These are phyloP conservation scores for Megalopta genalis DNA, from an alignment of 1,140 invertebrate species.

Conservation along the genomic window DNA sequence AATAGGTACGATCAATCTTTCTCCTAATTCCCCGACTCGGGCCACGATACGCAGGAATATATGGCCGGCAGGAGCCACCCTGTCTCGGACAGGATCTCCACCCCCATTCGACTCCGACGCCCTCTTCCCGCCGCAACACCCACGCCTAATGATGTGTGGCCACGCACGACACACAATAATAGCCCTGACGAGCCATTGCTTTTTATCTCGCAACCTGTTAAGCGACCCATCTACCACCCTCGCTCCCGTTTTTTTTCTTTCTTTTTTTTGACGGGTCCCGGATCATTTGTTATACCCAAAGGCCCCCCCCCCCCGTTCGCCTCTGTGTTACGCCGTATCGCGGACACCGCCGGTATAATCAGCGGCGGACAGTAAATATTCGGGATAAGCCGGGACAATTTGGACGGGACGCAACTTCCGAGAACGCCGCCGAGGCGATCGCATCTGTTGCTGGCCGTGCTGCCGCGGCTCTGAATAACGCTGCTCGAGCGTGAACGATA, in stretches of 20 bases:
- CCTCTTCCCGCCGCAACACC: not conserved
- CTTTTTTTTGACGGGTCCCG: slow-evolving; percentile 29
- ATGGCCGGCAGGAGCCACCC: slow-evolving; percentile 34
- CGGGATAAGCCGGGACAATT: slow-evolving; percentile 38
- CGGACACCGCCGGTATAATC: not conserved
- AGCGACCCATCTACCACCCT: slow-evolving; percentile 55
- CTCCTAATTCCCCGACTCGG: slow-evolving; percentile 49
- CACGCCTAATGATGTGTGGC: slow-evolving; percentile 49
- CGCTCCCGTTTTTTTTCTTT: no score
- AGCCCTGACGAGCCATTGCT: slow-evolving; percentile 50
- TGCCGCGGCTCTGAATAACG: not conserved
- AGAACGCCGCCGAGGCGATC: slow-evolving; percentile 17
- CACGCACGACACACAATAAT: slow-evolving; percentile 50
- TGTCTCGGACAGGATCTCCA: not conserved
- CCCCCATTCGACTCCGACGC: not conserved
- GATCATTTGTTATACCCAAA: slow-evolving; percentile 44
- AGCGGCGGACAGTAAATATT: slow-evolving; percentile 12
- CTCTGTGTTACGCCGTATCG: not conserved
- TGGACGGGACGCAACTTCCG: slow-evolving; percentile 4
- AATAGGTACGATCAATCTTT: slow-evolving; percentile 72
- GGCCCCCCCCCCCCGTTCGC: no score
- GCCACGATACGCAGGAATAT: slow-evolving; percentile 58
- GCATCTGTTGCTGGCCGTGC: not conserved
- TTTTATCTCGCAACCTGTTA: slow-evolving; percentile 59
- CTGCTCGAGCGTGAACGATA: not conserved